Evolutionary conservation across 2,113 vertebrate genomes (phyloP).

Genomic region (Pachyramphus minor): DNA sequence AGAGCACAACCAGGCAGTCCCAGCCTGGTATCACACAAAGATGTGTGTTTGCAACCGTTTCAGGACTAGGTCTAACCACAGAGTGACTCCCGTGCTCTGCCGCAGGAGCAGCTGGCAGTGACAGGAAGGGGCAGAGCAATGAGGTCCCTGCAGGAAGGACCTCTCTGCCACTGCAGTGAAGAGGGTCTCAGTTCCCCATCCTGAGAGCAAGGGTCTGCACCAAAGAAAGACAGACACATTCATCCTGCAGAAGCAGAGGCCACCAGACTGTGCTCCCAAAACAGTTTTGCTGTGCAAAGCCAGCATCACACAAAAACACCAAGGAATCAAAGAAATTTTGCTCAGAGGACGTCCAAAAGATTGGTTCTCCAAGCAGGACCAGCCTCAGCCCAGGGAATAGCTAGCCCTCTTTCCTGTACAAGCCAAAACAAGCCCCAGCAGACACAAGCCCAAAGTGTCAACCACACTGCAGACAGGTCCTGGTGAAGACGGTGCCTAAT

Average conservation of each 20-base stretch:
- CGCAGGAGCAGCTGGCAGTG: rapidly evolving
- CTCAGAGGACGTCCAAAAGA: neutral
- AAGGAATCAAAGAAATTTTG: neutral
- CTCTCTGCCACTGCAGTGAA: rapidly evolving
- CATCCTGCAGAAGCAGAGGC: neutral
- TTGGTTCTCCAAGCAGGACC: neutral
- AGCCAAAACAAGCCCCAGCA: neutral
- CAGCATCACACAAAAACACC: neutral
- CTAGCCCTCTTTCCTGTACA: neutral
- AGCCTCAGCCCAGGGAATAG: neutral
- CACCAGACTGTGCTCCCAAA: neutral
- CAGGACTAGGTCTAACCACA: neutral
- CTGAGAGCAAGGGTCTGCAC: neutral
- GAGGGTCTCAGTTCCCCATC: neutral
- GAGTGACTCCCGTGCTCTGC: neutral
- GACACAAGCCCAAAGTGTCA: neutral
- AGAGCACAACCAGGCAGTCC: neutral
- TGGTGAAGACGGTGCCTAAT: neutral
- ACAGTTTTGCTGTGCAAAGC: neutral
- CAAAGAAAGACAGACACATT: neutral
- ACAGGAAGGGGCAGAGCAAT: neutral
- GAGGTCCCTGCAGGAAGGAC: neutral
- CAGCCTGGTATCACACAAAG: neutral
- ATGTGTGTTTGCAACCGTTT: rapidly evolving
- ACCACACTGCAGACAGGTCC: neutral